Evolutionary conservation across 64 coral and sea anemone species (phyloP), one percentile per base, ranked within the genome.

Genomic region (Pocillopora verrucosa): DNA sequence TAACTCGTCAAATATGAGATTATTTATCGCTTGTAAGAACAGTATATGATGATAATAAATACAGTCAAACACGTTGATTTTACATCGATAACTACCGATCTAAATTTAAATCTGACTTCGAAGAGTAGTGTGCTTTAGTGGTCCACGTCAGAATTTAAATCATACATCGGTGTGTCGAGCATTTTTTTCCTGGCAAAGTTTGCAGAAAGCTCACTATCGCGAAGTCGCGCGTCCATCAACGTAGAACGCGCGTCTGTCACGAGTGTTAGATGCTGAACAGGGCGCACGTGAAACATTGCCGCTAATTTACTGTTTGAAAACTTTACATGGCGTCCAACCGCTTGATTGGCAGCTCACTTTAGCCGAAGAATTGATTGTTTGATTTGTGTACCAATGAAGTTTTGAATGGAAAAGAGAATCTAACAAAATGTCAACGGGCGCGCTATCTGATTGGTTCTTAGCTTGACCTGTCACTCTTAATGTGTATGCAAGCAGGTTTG

Each of bases 321-420:
- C 76, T 87, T 62, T 94, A 91, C 88, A 88, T 76, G 83, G 75
- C 59, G 60, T 65, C 91, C 88, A 91, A 93, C 61, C 60, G 95
- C 22, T 72, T 97, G 95, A 97, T 90, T 97, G 95, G 90, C 95
- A 97, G 83, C 38, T 97, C 78, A 83, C 87, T 90, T 86, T 91
- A 59, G 88, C 57, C 37, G 90, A 80, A 80, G 92, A 97, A 88
- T 93, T 82, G 95, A 93, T 97, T 93, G 95, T 97, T 93, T 93
- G 86, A 93, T 91, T 93, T 97, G 82, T 90, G 88, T 85, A 91
- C 95, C 95, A 94, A 93, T 93, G 88, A 93, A 93, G 88, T 83
- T 87, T 82, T 88, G 87, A 90, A 93, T 86, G 74, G 76, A 87
- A 85, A 68, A 86, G 92, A 97, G 91, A 94, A 94, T 78, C 76